Conservation (phyloP, 2,797 vertebrate genomes). For the Catamblyrhynchus diadema region DNA sequence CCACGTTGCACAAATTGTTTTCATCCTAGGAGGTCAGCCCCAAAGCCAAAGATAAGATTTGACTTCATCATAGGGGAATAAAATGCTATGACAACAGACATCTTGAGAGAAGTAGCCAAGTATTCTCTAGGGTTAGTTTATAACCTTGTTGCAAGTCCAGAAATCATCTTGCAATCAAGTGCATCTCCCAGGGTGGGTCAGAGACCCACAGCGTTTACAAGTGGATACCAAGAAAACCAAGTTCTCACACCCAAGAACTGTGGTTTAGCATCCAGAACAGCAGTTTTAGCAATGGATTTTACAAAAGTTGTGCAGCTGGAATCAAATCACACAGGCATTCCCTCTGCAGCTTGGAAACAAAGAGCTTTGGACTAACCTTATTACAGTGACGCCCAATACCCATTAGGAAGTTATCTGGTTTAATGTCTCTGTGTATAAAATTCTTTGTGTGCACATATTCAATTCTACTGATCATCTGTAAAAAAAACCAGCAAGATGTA, state of each 20-base stretch:
- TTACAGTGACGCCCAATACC: constrained; percentile 99
- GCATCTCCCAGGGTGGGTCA: neutral
- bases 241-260: constrained; percentile 54
- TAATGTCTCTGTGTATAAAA: constrained; percentile 99
- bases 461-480: constrained; percentile 99
- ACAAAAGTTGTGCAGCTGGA: constrained; percentile 39
- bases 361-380: constrained; percentile 90
- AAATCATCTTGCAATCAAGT: constrained; percentile 33
- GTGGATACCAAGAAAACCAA: neutral
- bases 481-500: constrained; percentile 23
- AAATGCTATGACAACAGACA: neutral
- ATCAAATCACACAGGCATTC: constrained; percentile 54
- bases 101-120: neutral
- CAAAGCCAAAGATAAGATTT: constrained; percentile 42
- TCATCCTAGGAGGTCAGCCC: constrained; percentile 44
- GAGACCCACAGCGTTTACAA: neutral
- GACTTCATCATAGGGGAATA: constrained; percentile 26
- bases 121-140: constrained; percentile 17
- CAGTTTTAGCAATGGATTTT: constrained; percentile 42
- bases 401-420: constrained; percentile 99
- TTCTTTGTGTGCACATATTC: constrained; percentile 99
- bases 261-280: constrained; percentile 24
- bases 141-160: constrained; percentile 20
- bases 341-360: constrained; percentile 68
- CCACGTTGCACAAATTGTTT: constrained; percentile 54